Evolutionary conservation across 2,113 vertebrate species (phyloP).

Genomic region (Forbesichthys papilliferus): DNA sequence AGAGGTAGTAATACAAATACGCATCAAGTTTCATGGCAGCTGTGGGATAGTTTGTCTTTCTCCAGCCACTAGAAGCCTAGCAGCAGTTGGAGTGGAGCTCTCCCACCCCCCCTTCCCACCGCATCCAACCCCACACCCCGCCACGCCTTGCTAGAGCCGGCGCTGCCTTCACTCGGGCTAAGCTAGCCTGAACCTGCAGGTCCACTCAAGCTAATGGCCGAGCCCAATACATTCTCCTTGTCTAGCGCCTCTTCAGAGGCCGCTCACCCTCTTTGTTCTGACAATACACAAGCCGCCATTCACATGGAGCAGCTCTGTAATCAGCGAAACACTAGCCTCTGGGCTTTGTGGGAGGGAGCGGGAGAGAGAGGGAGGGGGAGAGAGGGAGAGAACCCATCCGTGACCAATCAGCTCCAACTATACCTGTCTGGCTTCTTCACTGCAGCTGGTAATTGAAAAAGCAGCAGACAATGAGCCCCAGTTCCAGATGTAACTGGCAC

Average conservation of each 20-base stretch:
- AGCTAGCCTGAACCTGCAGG: conserved; percentile 79
- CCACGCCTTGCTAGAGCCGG: not conserved
- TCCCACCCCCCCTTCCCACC: not conserved
- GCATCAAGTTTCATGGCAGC: conserved; percentile 28
- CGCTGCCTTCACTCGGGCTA: conserved; percentile 1
- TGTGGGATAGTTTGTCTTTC: conserved; percentile 30
- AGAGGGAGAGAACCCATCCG: conserved; percentile 67
- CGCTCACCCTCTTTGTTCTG: conserved; percentile 81
- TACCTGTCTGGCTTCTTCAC: conserved; percentile 75
- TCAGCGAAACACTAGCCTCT: conserved; percentile 84
- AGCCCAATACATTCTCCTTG: conserved; percentile 81
- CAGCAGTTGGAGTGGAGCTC: too few relatives aligned
- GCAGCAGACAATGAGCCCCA: conserved; percentile 38
- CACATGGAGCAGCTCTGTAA: conserved; percentile 82
- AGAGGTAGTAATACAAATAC: conserved; percentile 14
- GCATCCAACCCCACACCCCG: not conserved
- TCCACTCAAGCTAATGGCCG: conserved; percentile 78
- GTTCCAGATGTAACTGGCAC: too few relatives aligned
- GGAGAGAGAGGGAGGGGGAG: conserved; percentile 38
- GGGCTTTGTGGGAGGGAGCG: conserved; percentile 69
- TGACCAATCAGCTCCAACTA: conserved; percentile 80
- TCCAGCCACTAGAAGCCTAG: too few relatives aligned
- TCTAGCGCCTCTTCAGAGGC: conserved; percentile 84
- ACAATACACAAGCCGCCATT: conserved; percentile 86
- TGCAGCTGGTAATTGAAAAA: conserved; percentile 78